These are phyloP conservation scores for Mya arenaria DNA, from an alignment of 1,140 invertebrate genomes.

Conservation along the genomic window DNA sequence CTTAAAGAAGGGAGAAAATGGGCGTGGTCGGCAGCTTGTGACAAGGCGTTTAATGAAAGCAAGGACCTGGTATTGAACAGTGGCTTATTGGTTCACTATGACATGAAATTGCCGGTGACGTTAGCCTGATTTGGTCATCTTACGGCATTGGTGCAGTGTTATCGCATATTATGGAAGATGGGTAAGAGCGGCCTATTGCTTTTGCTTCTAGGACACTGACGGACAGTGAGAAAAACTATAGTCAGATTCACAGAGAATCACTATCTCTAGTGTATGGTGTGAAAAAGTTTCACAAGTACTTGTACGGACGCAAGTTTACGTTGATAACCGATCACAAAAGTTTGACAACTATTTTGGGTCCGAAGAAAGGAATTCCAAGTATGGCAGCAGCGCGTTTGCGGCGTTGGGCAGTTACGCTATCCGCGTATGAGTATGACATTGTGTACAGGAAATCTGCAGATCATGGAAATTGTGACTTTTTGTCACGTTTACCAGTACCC, in stretches of 20 bases:
- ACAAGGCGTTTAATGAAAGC: not conserved
- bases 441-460: slow-evolving; percentile 34
- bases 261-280: slow-evolving; percentile 77
- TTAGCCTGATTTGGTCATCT: slow-evolving; percentile 49
- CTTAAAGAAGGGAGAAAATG: slow-evolving; percentile 8
- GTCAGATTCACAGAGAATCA: slow-evolving; percentile 82
- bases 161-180: slow-evolving; percentile 51
- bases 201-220: slow-evolving; percentile 17
- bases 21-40: not conserved
- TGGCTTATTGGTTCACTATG: slow-evolving; percentile 1
- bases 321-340: slow-evolving; percentile 77
- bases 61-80: not conserved
- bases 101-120: not conserved
- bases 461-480: slow-evolving; percentile 40
- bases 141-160: slow-evolving; percentile 61
- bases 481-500: slow-evolving; percentile 45
- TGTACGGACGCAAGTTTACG: slow-evolving; percentile 75
- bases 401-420: slow-evolving; percentile 61
- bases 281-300: slow-evolving; percentile 79
- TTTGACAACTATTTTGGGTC: slow-evolving; percentile 76
- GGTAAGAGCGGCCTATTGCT: slow-evolving; percentile 13
- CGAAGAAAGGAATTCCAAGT: slow-evolving; percentile 72
- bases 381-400: slow-evolving; percentile 69
- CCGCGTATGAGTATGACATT: slow-evolving; percentile 66
- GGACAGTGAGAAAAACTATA: slow-evolving; percentile 74